A percentile compares a stretch with the other conserved stretches of the same genome.
phyloP scores from a whole-genome alignment of 2,113 vertebrate species.

The Mustela nigripes region DNA sequence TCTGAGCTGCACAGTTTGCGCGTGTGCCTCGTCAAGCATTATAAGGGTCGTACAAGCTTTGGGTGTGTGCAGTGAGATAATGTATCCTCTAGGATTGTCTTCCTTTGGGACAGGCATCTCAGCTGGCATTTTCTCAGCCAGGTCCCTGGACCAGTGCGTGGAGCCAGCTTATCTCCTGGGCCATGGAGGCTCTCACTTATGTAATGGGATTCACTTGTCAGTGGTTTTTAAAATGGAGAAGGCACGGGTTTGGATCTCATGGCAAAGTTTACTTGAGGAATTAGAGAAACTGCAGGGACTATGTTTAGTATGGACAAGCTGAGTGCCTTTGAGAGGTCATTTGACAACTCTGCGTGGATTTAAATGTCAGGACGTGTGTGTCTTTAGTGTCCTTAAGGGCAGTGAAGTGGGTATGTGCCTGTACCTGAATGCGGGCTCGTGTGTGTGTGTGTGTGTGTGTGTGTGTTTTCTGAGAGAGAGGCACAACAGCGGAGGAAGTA shows the following conservation, averaged over 20 bases:
- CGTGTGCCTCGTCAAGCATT: background rate
- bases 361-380: background rate
- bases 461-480: background rate
- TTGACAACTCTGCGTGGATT: background rate
- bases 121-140: background rate
- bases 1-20: background rate
- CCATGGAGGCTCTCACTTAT: background rate
- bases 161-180: background rate
- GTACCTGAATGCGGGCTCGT: background rate
- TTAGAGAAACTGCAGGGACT: background rate
- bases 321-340: background rate
- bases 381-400: background rate
- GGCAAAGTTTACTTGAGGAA: background rate
- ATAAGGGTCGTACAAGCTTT: rapidly evolving
- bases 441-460: background rate
- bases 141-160: background rate
- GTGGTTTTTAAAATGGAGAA: background rate
- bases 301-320: background rate
- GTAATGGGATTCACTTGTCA: background rate
- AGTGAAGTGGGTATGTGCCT: background rate
- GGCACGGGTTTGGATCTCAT: background rate
- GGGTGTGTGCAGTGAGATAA: background rate
- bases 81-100: background rate
- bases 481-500: background rate
- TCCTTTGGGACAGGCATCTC: background rate